These are phyloP conservation scores for Sylvia atricapilla DNA, from an alignment of 2,113 vertebrate genomes.

Conservation along the genomic window DNA sequence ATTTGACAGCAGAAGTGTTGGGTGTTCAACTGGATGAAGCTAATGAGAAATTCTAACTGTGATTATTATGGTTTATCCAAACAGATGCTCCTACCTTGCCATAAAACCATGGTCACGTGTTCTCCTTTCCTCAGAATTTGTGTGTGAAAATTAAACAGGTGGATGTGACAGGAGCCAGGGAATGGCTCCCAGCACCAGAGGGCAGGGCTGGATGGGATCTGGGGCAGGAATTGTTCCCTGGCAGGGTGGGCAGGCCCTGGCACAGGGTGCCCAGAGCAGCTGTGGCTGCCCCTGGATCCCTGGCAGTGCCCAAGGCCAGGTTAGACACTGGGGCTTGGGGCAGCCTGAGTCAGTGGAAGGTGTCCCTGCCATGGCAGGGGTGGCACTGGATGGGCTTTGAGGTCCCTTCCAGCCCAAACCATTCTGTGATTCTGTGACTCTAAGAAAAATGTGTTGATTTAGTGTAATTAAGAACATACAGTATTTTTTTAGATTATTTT, in stretches of 20 bases:
- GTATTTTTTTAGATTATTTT: background rate
- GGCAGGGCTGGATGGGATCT: fast-evolving
- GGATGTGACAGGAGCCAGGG: background rate
- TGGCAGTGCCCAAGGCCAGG: background rate
- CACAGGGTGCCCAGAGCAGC: background rate
- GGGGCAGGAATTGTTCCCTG: background rate
- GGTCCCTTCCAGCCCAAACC: too few relatives aligned
- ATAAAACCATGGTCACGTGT: background rate
- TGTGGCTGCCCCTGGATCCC: background rate
- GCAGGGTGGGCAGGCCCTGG: background rate
- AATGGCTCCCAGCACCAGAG: background rate
- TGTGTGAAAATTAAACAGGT: background rate
- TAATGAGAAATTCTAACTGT: background rate
- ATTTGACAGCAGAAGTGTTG: background rate
- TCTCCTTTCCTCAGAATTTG: background rate
- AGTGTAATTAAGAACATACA: background rate
- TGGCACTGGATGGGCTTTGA: fast-evolving
- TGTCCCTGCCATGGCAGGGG: background rate
- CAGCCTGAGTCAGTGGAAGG: background rate
- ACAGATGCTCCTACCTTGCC: background rate
- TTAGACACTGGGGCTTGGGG: background rate
- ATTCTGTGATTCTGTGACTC: background rate
- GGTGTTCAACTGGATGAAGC: background rate
- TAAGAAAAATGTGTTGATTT: background rate
- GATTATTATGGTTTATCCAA: background rate